A percentile compares a stretch with the other conserved stretches of the same genome.
These are phyloP conservation scores for Macrobrachium nipponense DNA, from an alignment of 1,140 invertebrate species.

Conservation along the genomic window DNA sequence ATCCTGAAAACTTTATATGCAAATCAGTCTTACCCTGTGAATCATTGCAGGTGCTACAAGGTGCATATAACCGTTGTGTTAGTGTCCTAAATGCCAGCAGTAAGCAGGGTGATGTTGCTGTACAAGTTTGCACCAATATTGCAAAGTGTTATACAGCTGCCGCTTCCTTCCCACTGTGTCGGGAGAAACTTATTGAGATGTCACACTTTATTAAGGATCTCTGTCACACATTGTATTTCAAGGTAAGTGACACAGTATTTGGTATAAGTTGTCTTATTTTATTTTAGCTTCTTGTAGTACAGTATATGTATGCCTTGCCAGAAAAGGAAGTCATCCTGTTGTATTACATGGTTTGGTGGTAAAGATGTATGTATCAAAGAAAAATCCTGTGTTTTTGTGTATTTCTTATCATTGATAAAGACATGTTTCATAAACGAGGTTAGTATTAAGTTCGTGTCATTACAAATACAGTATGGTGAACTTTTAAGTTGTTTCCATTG, in stretches of 20 bases:
- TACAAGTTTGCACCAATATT: conserved; percentile 93
- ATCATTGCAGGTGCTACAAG: conserved; percentile 78
- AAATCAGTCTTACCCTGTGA: not conserved
- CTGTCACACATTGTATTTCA: conserved; percentile 89
- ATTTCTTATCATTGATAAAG: too few relatives aligned
- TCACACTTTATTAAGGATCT: conserved; percentile 88
- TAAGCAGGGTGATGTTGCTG: conserved; percentile 79
- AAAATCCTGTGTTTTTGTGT: too few relatives aligned
- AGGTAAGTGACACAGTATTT: conserved; percentile 73
- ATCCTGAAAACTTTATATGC: not conserved
- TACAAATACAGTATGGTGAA: too few relatives aligned
- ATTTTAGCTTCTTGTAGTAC: too few relatives aligned
- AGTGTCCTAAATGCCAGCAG: conserved; percentile 79
- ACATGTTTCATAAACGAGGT: too few relatives aligned
- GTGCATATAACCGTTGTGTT: conserved; percentile 92
- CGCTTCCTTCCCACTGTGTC: conserved; percentile 91
- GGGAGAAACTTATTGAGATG: conserved; percentile 88
- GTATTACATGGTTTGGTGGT: too few relatives aligned
- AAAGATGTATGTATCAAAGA: too few relatives aligned
- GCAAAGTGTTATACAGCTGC: conserved; percentile 93
- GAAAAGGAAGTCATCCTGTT: too few relatives aligned
- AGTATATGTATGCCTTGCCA: too few relatives aligned
- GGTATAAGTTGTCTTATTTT: not conserved
- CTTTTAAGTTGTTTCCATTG: too few relatives aligned
- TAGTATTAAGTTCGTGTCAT: too few relatives aligned